Evolutionary conservation across 2,797 vertebrate genomes (phyloP).

Genomic region (Sebastolobus alascanus): DNA sequence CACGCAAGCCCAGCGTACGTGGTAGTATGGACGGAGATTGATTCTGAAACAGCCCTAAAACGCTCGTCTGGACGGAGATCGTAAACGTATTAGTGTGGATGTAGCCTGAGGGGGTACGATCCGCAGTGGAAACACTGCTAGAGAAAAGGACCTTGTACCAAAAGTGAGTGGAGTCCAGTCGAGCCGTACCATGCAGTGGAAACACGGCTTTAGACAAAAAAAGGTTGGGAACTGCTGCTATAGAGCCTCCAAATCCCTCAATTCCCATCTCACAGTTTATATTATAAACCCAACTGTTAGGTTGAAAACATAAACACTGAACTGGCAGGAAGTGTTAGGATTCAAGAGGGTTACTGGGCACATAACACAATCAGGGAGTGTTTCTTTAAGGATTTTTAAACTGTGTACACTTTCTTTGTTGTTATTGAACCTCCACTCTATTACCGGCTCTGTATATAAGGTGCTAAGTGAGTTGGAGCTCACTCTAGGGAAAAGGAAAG

Average conservation of each 20-base stretch:
- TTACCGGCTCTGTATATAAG: constrained; percentile 25
- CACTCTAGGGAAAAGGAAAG: constrained; percentile 33
- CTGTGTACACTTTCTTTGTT: constrained; percentile 10
- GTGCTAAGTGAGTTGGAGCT: constrained; percentile 51
- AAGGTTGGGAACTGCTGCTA: constrained; percentile 14
- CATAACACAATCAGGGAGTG: background rate
- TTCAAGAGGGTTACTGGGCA: background rate
- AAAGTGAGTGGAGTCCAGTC: too few relatives aligned
- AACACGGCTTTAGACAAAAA: too few relatives aligned
- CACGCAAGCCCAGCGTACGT: too few relatives aligned
- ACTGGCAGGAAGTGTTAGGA: constrained; percentile 25
- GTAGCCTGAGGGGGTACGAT: too few relatives aligned
- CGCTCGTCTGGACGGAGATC: too few relatives aligned
- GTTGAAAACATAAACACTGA: constrained; percentile 33
- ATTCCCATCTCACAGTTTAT: constrained; percentile 30
- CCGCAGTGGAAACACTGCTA: too few relatives aligned
- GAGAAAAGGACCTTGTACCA: too few relatives aligned
- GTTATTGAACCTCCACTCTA: constrained; percentile 9
- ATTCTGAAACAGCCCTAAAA: too few relatives aligned
- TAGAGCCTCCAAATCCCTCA: constrained; percentile 22
- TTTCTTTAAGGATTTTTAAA: constrained; percentile 30
- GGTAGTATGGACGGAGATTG: too few relatives aligned
- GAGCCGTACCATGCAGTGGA: too few relatives aligned
- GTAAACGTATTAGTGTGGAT: too few relatives aligned
- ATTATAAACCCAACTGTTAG: constrained; percentile 20